Conservation (phyloP, 2,797 vertebrate genomes). For the Hippopotamyrus pictus region DNA sequence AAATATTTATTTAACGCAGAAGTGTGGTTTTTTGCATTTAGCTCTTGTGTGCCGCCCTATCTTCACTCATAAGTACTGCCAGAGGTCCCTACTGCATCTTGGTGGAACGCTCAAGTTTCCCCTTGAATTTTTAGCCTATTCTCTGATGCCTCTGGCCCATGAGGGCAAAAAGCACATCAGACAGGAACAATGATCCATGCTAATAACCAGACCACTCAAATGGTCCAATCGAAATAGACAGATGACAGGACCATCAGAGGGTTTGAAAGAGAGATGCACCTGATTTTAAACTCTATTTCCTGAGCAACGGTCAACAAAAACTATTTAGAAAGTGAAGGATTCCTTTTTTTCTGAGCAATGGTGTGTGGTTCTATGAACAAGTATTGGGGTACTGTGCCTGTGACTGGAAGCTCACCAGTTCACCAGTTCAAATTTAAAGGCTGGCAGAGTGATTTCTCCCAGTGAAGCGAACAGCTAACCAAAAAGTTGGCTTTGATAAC, state of each 20-base stretch:
- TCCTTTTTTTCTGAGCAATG: not conserved
- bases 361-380: not conserved
- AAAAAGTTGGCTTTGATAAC: not conserved
- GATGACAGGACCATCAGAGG: not conserved
- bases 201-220: not conserved
- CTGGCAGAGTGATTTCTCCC: not conserved
- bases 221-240: not conserved
- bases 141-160: not conserved
- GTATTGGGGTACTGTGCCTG: not conserved
- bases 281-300: not conserved
- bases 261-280: not conserved
- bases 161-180: not conserved
- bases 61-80: not conserved
- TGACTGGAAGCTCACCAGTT: not conserved
- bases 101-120: not conserved
- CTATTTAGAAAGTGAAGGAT: not conserved
- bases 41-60: not conserved
- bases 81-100: not conserved
- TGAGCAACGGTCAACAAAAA: not conserved
- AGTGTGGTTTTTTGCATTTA: not conserved
- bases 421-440: not conserved
- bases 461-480: not conserved
- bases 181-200: not conserved
- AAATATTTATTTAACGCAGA: conserved; percentile 1
- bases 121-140: not conserved